Base-by-base conservation (phyloP, 2,888 invertebrate genomes). In the Brachypterus glaber region DNA sequence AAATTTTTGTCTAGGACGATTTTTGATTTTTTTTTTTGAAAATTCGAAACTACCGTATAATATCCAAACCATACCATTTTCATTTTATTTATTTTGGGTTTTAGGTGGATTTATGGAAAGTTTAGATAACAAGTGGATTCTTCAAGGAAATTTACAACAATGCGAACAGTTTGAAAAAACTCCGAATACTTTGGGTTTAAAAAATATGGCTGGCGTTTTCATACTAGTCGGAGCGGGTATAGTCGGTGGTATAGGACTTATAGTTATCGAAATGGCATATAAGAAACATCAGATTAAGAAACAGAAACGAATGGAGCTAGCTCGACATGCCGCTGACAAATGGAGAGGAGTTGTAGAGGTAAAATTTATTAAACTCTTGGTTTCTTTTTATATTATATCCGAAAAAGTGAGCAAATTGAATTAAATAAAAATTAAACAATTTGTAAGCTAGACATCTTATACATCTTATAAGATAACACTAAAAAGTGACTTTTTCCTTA, bases 121-220 rank as follows among this genome's bases (percentile, higher is more conserved):
- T 31, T 69, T 98, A 45, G 97, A 98, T 63, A 89, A 90, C 54
- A 80, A 84, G 61, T 98, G 96, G 97, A 98, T 98, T 45, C 75
- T 93, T 2, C 84, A 85, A 61, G 85, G 85, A 34, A 85, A 86
- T 55, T 71, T 77, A 55, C 81, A 82, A 47, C 84, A 83, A 59
- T 88, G 89, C 57, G 88, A 90, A 55, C 85, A 88, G 55, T 84
- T 84, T 54, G 92, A 93, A 59, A 93, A 93, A 64, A 89, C 95
- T 1, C 97, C 97, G 0, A 97, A 97, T 55, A 95, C 98, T 2
- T 72, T 98, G 37, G 98, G 97, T 1, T 70, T 98, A 45, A 91
- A 92, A 62, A 97, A 98, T 67, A 98, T 98, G 98, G 96, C 96
- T 5, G 96, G 96, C 17, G 96, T 96, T 25, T 97, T 97, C 63